Conservation (phyloP, 2,888 invertebrate species). For the Drosophila borborema region DNA sequence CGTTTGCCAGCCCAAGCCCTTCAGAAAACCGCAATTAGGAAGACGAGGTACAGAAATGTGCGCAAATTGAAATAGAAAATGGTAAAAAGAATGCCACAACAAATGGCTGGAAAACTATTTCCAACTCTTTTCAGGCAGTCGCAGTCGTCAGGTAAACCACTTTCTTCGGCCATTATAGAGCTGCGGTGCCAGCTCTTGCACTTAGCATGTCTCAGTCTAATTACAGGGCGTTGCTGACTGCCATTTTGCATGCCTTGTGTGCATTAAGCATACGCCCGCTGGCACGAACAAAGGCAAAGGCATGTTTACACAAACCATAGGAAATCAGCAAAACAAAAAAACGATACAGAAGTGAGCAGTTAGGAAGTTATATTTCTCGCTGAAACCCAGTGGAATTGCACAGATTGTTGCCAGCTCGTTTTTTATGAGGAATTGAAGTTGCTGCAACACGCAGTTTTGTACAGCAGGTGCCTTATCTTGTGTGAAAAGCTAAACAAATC, state of each 20-base stretch:
- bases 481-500: conserved; percentile 22
- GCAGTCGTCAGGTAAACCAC: conserved; percentile 17
- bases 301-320: conserved; percentile 47
- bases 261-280: conserved; percentile 63
- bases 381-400: conserved; percentile 33
- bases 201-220: conserved; percentile 73
- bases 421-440: conserved; percentile 24
- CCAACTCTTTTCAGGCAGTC: conserved; percentile 1
- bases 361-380: conserved; percentile 28
- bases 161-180: conserved; percentile 47
- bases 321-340: conserved; percentile 17
- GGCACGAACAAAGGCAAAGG: conserved; percentile 53
- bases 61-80: conserved; percentile 61
- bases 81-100: conserved; percentile 24
- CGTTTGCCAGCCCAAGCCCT: background rate
- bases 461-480: conserved; percentile 19
- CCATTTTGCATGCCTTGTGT: conserved; percentile 69
- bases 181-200: background rate
- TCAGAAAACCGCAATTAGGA: conserved; percentile 32
- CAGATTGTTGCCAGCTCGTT: conserved; percentile 28
- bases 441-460: conserved; percentile 41
- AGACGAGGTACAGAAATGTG: conserved; percentile 35
- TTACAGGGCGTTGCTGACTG: conserved; percentile 75
- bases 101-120: conserved; percentile 33
- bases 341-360: conserved; percentile 39